These are phyloP conservation scores for Lasioglossum pauxillum DNA, from an alignment of 2,888 invertebrate species.

Conservation along the genomic window DNA sequence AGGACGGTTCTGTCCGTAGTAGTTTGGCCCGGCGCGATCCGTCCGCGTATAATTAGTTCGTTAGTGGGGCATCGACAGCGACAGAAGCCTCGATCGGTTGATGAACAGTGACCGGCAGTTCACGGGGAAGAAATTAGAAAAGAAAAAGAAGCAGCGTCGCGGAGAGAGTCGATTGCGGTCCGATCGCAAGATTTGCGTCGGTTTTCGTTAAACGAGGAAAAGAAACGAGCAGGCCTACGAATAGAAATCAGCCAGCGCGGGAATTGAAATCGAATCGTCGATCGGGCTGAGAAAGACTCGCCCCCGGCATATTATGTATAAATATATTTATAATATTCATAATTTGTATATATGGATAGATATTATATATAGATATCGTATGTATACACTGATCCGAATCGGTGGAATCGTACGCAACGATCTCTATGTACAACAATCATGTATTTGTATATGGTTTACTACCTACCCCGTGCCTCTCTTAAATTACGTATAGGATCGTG, in stretches of 20 bases:
- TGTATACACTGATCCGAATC: slow-evolving; percentile 19
- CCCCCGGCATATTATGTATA: slow-evolving; percentile 7
- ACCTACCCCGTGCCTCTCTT: slow-evolving; percentile 65
- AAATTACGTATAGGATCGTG: slow-evolving; percentile 55
- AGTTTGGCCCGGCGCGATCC: neutral
- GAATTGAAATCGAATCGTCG: slow-evolving; percentile 48
- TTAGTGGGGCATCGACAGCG: slow-evolving; percentile 23
- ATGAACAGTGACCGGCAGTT: neutral
- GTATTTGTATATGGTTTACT: slow-evolving; percentile 51
- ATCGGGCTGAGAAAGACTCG: slow-evolving; percentile 19
- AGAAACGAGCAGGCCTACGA: slow-evolving; percentile 18
- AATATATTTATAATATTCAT: neutral
- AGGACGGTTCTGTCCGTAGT: neutral
- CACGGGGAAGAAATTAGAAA: slow-evolving; percentile 1
- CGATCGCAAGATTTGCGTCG: slow-evolving; percentile 20
- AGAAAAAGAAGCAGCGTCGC: neutral
- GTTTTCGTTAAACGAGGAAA: slow-evolving; percentile 19
- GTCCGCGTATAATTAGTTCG: slow-evolving; percentile 26
- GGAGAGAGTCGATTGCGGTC: slow-evolving; percentile 29
- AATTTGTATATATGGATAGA: neutral
- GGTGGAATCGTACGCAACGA: slow-evolving; percentile 42
- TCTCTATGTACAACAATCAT: slow-evolving; percentile 33
- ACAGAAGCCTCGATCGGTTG: slow-evolving; percentile 41
- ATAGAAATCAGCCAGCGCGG: slow-evolving; percentile 28
- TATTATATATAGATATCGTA: neutral